A percentile compares a stretch with the other conserved stretches of the same genome.
Conservation (phyloP, 2,797 vertebrate genomes). For the Kryptolebias ocellatus region DNA sequence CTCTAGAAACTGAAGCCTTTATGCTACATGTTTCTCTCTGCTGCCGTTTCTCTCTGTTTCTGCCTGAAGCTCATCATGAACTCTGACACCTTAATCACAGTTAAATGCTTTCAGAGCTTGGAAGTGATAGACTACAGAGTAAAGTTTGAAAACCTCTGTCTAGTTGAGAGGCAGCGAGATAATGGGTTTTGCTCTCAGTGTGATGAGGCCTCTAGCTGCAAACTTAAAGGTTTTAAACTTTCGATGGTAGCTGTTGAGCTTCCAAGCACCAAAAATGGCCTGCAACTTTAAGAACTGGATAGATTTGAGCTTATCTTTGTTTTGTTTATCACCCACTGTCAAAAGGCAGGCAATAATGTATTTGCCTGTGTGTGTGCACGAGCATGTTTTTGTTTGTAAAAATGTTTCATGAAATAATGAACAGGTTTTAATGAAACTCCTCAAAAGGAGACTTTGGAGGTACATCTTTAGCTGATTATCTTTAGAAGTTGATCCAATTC, state of each 20-base stretch:
- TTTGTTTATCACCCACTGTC: conserved; percentile 19
- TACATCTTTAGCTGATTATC: too few relatives aligned
- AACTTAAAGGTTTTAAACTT: conserved; percentile 78
- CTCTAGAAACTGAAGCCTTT: conserved; percentile 49
- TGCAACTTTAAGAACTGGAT: conserved; percentile 70
- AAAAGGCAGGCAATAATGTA: too few relatives aligned
- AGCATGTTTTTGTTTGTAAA: too few relatives aligned
- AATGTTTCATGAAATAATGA: too few relatives aligned
- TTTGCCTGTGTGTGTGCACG: too few relatives aligned
- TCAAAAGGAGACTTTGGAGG: too few relatives aligned
- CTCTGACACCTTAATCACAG: conserved; percentile 81
- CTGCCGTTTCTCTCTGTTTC: conserved; percentile 58
- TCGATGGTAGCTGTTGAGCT: conserved; percentile 71
- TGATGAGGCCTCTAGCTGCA: conserved; percentile 74
- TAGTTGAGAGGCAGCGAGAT: conserved; percentile 72
- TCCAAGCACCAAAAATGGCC: conserved; percentile 63
- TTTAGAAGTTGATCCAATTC: too few relatives aligned
- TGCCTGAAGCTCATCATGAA: conserved; percentile 74
- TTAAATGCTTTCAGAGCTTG: conserved; percentile 76
- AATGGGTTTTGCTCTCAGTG: conserved; percentile 82
- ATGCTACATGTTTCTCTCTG: conserved; percentile 53
- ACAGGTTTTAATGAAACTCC: too few relatives aligned
- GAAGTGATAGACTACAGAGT: conserved; percentile 61
- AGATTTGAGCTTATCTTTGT: conserved; percentile 59
- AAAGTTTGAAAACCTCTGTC: conserved; percentile 70